Conservation (phyloP, 2,113 vertebrate species). For the Grallaria varia region DNA sequence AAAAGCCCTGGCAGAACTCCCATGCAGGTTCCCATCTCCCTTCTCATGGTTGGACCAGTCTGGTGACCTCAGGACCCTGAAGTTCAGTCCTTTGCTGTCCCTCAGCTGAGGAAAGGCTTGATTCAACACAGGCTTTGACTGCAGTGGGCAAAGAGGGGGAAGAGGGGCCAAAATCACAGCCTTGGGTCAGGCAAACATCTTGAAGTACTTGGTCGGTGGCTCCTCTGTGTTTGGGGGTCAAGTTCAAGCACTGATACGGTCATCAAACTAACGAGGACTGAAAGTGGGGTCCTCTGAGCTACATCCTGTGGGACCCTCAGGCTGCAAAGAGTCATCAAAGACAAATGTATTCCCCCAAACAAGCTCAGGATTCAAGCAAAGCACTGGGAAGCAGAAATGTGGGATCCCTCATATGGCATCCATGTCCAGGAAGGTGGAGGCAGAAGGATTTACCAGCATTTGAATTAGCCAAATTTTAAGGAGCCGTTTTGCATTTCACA, state of each 20-base stretch:
- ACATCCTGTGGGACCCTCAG: not conserved
- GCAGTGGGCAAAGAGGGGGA: not conserved
- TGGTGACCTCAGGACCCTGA: not conserved
- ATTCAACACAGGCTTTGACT: not conserved
- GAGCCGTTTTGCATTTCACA: not conserved
- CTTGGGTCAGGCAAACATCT: not conserved
- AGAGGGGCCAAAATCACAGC: not conserved
- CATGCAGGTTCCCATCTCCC: not conserved
- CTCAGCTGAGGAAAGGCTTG: not conserved
- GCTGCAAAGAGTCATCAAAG: not conserved
- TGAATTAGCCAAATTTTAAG: not conserved
- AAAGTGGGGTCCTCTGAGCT: not conserved
- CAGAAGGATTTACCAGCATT: not conserved
- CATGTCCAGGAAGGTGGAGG: not conserved
- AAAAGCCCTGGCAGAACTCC: not conserved
- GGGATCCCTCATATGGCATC: not conserved
- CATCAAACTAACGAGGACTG: not conserved
- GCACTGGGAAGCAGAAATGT: fast-evolving
- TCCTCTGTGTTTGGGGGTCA: not conserved
- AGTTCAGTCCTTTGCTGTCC: not conserved
- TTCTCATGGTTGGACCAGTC: not conserved
- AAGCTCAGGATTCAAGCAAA: not conserved
- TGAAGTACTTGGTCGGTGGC: not conserved
- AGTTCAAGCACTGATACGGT: not conserved
- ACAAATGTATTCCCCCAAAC: not conserved